These are phyloP conservation scores for Rhinichthys osculus DNA, from an alignment of 2,797 vertebrate genomes.

Conservation along the genomic window DNA sequence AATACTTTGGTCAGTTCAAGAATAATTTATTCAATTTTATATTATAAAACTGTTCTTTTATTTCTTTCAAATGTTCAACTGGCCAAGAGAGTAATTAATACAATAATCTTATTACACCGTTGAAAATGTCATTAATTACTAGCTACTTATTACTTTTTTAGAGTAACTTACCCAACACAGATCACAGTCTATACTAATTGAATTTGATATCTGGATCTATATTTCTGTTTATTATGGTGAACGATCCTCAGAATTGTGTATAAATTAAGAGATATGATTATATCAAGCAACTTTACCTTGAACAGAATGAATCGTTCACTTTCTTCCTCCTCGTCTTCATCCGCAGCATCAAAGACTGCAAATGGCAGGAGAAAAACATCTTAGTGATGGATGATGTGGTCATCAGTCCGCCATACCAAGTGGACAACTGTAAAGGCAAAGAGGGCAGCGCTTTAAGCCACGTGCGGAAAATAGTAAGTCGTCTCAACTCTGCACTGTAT, in stretches of 20 bases:
- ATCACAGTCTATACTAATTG: no score
- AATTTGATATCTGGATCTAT: background rate
- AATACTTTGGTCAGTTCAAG: background rate
- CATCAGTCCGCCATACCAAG: slow-evolving; percentile 87
- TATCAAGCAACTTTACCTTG: background rate
- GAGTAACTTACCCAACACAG: no score
- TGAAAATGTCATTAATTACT: background rate
- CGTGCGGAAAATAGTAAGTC: slow-evolving; percentile 91
- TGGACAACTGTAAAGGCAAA: slow-evolving; percentile 91
- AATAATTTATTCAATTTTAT: background rate
- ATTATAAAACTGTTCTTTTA: background rate
- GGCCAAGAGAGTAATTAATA: background rate
- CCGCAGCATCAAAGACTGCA: slow-evolving; percentile 90
- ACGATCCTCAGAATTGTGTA: no score
- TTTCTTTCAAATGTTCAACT: no score
- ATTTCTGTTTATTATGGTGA: background rate
- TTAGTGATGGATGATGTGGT: slow-evolving; percentile 90
- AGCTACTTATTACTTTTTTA: no score
- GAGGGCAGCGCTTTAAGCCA: slow-evolving; percentile 88
- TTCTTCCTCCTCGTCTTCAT: background rate
- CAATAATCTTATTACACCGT: background rate
- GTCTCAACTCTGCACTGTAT: background rate
- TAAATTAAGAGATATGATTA: background rate
- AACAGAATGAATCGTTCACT: background rate
- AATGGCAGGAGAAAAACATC: slow-evolving; percentile 93